These are phyloP conservation scores for Peromyscus attwateri DNA, from an alignment of 2,797 vertebrate genomes.

Conservation along the genomic window DNA sequence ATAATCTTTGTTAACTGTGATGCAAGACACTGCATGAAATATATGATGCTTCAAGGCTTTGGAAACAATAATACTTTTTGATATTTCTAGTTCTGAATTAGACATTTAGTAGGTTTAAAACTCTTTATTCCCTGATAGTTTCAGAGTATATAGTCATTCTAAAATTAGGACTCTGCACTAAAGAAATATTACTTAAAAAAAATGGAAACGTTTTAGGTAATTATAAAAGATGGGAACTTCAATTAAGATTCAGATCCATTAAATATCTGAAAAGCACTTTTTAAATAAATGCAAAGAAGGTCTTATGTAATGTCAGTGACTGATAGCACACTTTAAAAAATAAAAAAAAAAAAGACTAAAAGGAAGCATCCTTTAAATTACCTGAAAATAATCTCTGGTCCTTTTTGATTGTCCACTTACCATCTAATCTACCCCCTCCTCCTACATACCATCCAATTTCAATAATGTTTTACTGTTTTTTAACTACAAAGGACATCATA, in stretches of 20 bases:
- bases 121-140: slow-evolving; percentile 17
- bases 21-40: background rate
- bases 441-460: background rate
- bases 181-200: background rate
- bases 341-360: background rate
- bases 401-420: background rate
- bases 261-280: background rate
- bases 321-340: background rate
- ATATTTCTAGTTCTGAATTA: background rate
- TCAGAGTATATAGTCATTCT: slow-evolving; percentile 23
- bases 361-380: background rate
- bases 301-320: background rate
- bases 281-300: background rate
- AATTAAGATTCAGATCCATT: slow-evolving; percentile 58
- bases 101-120: background rate
- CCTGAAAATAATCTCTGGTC: background rate
- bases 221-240: slow-evolving; percentile 25
- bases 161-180: slow-evolving; percentile 35
- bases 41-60: background rate
- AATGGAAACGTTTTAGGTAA: slow-evolving; percentile 50
- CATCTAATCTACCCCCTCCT: background rate
- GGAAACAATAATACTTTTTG: background rate
- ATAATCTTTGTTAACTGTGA: background rate
- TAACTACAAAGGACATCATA: background rate
- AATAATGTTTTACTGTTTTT: background rate